A percentile compares a stretch with the other conserved stretches of the same genome.
Evolutionary conservation across 1,140 invertebrate species (phyloP).

Genomic region (Ericerus pela): DNA sequence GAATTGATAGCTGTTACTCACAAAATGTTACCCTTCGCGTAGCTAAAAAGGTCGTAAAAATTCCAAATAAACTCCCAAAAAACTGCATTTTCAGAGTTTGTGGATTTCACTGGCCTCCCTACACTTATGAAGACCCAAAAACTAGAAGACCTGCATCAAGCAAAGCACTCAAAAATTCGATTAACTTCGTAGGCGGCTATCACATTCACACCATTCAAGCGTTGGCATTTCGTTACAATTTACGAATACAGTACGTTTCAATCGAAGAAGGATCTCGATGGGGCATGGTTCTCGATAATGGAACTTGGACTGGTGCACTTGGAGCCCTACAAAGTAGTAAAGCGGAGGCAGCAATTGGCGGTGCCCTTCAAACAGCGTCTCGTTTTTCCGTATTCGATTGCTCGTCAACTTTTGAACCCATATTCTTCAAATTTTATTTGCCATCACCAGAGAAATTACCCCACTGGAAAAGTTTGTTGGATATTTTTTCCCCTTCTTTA

Average conservation of each 20-base stretch:
- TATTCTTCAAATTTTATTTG: conserved; percentile 1
- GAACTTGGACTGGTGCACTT: conserved; percentile 1
- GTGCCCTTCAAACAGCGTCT: neutral
- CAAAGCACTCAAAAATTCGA: too few species aligned
- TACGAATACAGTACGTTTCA: neutral
- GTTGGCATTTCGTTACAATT: neutral
- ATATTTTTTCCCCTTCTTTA: neutral
- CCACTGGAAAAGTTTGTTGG: neutral
- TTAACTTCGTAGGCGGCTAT: neutral
- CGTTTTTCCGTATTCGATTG: neutral
- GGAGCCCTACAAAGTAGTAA: neutral
- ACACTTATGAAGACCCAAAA: neutral
- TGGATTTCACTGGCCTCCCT: conserved; percentile 1
- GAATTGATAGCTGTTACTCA: neutral
- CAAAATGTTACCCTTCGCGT: neutral
- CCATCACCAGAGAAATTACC: neutral
- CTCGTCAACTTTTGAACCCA: neutral
- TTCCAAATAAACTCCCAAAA: neutral
- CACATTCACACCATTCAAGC: neutral
- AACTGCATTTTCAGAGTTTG: neutral
- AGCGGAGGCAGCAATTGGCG: neutral
- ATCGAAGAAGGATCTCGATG: neutral
- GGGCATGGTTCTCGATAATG: neutral
- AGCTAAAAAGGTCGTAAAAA: neutral
- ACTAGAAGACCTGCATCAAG: too few species aligned